Percentiles rank a stretch among this genome's conserved stretches.
Conservation (phyloP, 2,888 invertebrate genomes). For the Hyalella azteca region DNA sequence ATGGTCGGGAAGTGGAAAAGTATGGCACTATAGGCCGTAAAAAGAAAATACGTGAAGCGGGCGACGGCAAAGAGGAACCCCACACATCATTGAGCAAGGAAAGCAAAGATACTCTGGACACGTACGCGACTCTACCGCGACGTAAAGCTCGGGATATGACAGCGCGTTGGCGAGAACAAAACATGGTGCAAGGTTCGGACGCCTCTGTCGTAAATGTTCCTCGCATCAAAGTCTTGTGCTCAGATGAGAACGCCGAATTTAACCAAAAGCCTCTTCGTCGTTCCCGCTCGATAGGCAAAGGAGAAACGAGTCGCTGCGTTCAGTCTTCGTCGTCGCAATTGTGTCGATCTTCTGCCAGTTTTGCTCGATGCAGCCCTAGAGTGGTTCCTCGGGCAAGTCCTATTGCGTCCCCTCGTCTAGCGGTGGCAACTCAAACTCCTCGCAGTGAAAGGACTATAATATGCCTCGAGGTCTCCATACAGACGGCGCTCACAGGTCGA, state of each 20-base stretch:
- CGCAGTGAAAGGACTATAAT: slow-evolving; percentile 70
- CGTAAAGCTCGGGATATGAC: slow-evolving; percentile 64
- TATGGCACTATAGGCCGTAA: slow-evolving; percentile 52
- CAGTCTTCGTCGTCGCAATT: slow-evolving; percentile 40
- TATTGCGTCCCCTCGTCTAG: slow-evolving; percentile 65
- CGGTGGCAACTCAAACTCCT: slow-evolving; percentile 62
- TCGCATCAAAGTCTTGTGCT: slow-evolving; percentile 60
- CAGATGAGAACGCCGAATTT: slow-evolving; percentile 63
- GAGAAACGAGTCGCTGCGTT: slow-evolving; percentile 58
- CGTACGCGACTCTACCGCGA: slow-evolving; percentile 80
- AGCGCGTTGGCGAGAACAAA: slow-evolving; percentile 65
- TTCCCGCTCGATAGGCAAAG: slow-evolving; percentile 61
- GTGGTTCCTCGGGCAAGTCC: slow-evolving; percentile 39
- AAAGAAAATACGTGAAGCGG: slow-evolving; percentile 48
- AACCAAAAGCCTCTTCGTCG: slow-evolving; percentile 52
- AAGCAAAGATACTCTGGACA: slow-evolving; percentile 68
- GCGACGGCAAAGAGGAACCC: slow-evolving; percentile 39
- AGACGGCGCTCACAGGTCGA: slow-evolving; percentile 75
- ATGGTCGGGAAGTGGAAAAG: slow-evolving; percentile 41
- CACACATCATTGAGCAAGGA: slow-evolving; percentile 35
- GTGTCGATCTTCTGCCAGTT: slow-evolving; percentile 63
- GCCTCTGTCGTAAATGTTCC: slow-evolving; percentile 42
- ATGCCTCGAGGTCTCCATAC: slow-evolving; percentile 79
- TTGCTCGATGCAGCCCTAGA: slow-evolving; percentile 59
- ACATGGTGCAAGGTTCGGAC: slow-evolving; percentile 67